These are phyloP conservation scores for Leucania comma DNA, from an alignment of 2,888 invertebrate species.

Conservation along the genomic window DNA sequence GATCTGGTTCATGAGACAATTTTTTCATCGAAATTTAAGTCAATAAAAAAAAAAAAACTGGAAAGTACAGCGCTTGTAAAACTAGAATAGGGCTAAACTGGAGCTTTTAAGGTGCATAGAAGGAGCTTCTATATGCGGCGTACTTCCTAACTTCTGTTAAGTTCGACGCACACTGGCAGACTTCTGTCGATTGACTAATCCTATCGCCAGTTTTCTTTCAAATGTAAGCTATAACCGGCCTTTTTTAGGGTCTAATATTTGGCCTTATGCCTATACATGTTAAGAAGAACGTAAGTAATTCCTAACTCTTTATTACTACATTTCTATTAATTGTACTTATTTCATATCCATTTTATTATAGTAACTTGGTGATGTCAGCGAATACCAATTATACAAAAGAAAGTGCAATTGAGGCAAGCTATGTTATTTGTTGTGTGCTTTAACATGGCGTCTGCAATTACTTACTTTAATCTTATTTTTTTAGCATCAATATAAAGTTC, in stretches of 20 bases:
- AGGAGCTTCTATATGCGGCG: neutral
- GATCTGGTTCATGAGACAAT: no score
- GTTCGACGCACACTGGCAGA: neutral
- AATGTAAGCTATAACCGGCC: neutral
- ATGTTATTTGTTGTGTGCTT: neutral
- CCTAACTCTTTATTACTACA: neutral
- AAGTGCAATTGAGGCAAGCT: slow-evolving; percentile 16
- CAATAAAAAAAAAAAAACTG: neutral
- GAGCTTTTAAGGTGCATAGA: neutral
- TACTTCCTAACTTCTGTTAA: neutral
- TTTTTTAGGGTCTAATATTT: neutral
- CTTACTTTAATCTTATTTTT: neutral
- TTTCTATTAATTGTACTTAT: neutral
- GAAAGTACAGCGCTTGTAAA: neutral
- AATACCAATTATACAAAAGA: slow-evolving; percentile 2
- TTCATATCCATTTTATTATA: neutral
- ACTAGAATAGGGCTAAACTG: neutral
- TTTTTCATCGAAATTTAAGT: neutral
- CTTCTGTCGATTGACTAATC: neutral
- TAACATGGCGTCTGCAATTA: neutral
- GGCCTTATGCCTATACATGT: neutral
- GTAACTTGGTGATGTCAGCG: neutral
- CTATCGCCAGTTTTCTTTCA: neutral
- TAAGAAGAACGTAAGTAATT: neutral
- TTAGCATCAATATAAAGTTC: neutral